phyloP scores from a whole-genome alignment of 2,888 invertebrate genomes.

The Pammene fasciana region DNA sequence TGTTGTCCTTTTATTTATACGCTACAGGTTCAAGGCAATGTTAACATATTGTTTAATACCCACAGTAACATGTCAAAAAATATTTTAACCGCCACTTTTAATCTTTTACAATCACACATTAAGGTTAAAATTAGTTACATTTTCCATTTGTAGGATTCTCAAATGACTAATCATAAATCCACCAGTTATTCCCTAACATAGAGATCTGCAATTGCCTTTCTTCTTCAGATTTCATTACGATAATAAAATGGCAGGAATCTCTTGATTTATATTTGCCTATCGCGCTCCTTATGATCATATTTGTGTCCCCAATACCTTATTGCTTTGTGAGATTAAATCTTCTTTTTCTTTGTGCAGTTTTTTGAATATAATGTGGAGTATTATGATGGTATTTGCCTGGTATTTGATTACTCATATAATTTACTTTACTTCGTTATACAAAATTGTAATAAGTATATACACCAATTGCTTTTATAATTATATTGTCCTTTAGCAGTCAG shows the following conservation, averaged over 20 bases:
- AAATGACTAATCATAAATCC: conserved; percentile 37
- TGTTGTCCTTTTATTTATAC: not conserved
- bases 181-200: conserved; percentile 27
- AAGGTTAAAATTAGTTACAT: conserved; percentile 23
- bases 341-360: conserved; percentile 47
- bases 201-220: conserved; percentile 39
- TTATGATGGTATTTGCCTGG: not conserved
- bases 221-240: conserved; percentile 72
- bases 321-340: conserved; percentile 44
- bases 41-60: too few relatives aligned
- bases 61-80: too few relatives aligned
- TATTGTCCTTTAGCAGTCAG: too few relatives aligned
- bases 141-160: conserved; percentile 11
- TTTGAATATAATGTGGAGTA: conserved; percentile 9
- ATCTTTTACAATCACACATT: conserved; percentile 19
- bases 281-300: conserved; percentile 53
- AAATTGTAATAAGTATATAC: too few relatives aligned
- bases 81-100: not conserved
- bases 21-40: not conserved
- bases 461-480: too few relatives aligned
- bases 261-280: conserved; percentile 60
- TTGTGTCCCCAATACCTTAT: conserved; percentile 53
- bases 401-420: not conserved
- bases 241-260: conserved; percentile 54
- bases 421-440: too few relatives aligned